Conservation (phyloP, 92 coral and sea anemone species). For the Zoanthus sociatus region DNA sequence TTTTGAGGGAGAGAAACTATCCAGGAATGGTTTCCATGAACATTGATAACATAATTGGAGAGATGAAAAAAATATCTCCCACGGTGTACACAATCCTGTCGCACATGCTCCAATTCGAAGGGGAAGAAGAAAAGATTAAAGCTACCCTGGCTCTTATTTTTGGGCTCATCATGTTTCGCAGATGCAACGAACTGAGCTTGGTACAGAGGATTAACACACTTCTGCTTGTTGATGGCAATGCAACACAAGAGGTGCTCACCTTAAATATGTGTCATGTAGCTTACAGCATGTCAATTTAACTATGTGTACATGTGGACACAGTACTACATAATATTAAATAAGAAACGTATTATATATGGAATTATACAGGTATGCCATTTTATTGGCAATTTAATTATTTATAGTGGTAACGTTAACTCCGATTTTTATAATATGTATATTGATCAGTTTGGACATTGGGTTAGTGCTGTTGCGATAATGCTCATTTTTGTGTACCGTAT, state of each 20-base stretch:
- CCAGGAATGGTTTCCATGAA: slow-evolving; percentile 47
- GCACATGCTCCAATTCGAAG: slow-evolving; percentile 29
- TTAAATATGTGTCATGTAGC: not conserved
- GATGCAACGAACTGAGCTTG: slow-evolving; percentile 40
- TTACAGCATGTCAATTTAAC: slow-evolving; percentile 6
- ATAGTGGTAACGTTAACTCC: not conserved
- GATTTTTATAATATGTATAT: not conserved
- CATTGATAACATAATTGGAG: slow-evolving; percentile 26
- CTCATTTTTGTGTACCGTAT: slow-evolving; percentile 8
- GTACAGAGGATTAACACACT: slow-evolving; percentile 34
- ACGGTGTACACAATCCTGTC: slow-evolving; percentile 1
- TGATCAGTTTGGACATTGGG: not conserved
- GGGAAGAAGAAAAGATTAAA: slow-evolving; percentile 34
- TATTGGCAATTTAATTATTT: slow-evolving; percentile 9
- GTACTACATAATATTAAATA: slow-evolving; percentile 3
- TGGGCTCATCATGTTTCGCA: slow-evolving; percentile 18
- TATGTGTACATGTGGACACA: not conserved
- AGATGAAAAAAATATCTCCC: slow-evolving; percentile 33
- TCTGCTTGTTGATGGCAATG: slow-evolving; percentile 48
- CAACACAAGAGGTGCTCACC: slow-evolving; percentile 40
- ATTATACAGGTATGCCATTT: slow-evolving; percentile 3
- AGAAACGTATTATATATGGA: not conserved
- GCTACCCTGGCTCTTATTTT: slow-evolving; percentile 47
- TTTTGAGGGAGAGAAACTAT: slow-evolving; percentile 42
- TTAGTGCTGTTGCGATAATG: slow-evolving; percentile 6